A percentile compares a stretch with the other conserved stretches of the same genome.
These are phyloP conservation scores for Monochamus saltuarius DNA, from an alignment of 1,140 invertebrate species.

Conservation along the genomic window DNA sequence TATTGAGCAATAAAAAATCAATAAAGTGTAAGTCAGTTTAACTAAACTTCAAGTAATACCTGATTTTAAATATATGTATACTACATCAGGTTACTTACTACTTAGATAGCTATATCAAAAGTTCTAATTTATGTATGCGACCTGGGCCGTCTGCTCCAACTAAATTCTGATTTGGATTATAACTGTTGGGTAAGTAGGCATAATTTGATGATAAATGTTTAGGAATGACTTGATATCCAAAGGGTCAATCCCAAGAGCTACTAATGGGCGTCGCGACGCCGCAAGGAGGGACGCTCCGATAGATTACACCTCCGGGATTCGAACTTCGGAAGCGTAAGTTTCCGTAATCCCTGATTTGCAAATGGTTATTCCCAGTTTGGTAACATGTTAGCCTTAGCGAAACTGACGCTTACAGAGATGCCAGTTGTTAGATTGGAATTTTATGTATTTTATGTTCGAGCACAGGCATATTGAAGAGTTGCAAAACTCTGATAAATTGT, in stretches of 20 bases:
- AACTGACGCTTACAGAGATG: slow-evolving; percentile 9
- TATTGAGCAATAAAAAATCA: too few relatives aligned
- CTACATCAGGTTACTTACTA: too few relatives aligned
- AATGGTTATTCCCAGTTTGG: slow-evolving; percentile 38
- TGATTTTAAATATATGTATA: too few relatives aligned
- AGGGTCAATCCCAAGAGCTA: slow-evolving; percentile 37
- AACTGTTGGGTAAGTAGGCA: slow-evolving; percentile 13
- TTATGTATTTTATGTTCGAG: not conserved
- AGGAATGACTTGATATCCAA: slow-evolving; percentile 25
- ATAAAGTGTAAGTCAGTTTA: too few relatives aligned
- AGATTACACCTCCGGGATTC: slow-evolving; percentile 48
- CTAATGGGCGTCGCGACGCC: slow-evolving; percentile 39
- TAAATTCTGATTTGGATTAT: slow-evolving; percentile 18
- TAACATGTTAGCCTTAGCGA: slow-evolving; percentile 6
- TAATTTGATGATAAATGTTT: slow-evolving; percentile 44
- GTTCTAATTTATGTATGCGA: too few relatives aligned
- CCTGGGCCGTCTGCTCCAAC: not conserved
- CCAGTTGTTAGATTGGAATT: slow-evolving; percentile 15
- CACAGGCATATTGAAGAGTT: too few relatives aligned
- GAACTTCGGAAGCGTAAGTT: slow-evolving; percentile 41
- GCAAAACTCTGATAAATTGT: too few relatives aligned
- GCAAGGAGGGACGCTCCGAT: slow-evolving; percentile 37
- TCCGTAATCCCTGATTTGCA: slow-evolving; percentile 46
- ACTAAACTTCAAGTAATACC: too few relatives aligned
- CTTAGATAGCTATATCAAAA: too few relatives aligned